phyloP scores from a whole-genome alignment of 1,140 invertebrate genomes.

The Monochamus saltuarius region DNA sequence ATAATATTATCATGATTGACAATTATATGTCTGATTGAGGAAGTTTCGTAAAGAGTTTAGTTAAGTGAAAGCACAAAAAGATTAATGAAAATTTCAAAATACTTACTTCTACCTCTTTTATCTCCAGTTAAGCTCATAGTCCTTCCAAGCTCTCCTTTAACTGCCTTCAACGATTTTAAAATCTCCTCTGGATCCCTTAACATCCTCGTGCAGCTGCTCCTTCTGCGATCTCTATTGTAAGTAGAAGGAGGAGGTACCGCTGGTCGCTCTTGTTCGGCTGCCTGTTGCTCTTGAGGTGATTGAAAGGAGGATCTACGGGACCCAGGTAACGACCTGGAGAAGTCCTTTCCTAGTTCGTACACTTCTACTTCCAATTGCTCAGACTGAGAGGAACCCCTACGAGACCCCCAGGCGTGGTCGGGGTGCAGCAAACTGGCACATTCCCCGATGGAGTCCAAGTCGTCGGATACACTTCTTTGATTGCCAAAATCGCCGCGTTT shows the following conservation, averaged over 20 bases:
- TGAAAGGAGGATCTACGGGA: slow-evolving; percentile 82
- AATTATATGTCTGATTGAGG: not conserved
- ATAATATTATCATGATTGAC: too few relatives aligned
- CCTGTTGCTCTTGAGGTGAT: slow-evolving; percentile 58
- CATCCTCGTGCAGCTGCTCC: slow-evolving; percentile 72
- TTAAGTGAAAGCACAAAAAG: not conserved
- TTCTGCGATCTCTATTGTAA: slow-evolving; percentile 68
- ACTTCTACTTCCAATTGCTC: slow-evolving; percentile 82
- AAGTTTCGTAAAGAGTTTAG: not conserved
- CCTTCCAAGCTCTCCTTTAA: slow-evolving; percentile 74
- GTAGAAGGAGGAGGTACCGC: slow-evolving; percentile 58
- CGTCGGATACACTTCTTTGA: slow-evolving; percentile 70
- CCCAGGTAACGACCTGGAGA: slow-evolving; percentile 79
- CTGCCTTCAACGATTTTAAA: slow-evolving; percentile 72
- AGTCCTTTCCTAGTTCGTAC: slow-evolving; percentile 81
- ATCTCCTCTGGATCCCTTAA: slow-evolving; percentile 79
- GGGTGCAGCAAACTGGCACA: slow-evolving; percentile 75
- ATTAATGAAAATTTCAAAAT: slow-evolving; percentile 8
- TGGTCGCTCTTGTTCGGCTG: slow-evolving; percentile 39
- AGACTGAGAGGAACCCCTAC: slow-evolving; percentile 80
- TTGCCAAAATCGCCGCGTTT: slow-evolving; percentile 66
- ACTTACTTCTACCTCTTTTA: slow-evolving; percentile 66
- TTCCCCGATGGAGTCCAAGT: slow-evolving; percentile 70
- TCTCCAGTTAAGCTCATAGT: slow-evolving; percentile 73
- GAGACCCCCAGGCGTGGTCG: slow-evolving; percentile 79